Base-by-base conservation (phyloP, 2,888 invertebrate species). In the Hypsopygia costalis region DNA sequence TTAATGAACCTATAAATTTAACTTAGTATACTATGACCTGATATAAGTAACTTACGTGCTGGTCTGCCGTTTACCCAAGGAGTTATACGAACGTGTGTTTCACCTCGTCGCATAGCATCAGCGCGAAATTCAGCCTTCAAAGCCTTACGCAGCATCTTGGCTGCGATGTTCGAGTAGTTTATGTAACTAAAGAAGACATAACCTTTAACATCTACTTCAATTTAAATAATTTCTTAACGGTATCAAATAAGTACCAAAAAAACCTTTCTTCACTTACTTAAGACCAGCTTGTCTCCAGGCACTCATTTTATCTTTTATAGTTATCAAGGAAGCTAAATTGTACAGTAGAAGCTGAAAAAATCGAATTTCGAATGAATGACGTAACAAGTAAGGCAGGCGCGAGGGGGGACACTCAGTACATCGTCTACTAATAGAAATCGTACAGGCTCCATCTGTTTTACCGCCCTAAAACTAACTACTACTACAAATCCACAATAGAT, bases 91-190 rank as follows among this genome's bases (percentile, higher is more conserved):
- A 98, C 92, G 58, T 92, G 90, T 37, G 93, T 92, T 39, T 91
- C 93, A 61, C 94, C 93, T 46, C 97, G 91, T 70, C 94, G 95
- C 11, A 89, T 57, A 22, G 97, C 96, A 16, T 95, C 97, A 11
- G 80, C 87, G 55, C 91, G 91, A 0, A 94, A 59, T 32, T 96
- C 95, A 1, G 92, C 77, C 77, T 97, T 98, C 56, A 98, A 77
- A 8, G 96, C 92, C 68, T 93, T 91, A 44, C 98, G 91, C 43
- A 98, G 85, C 39, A 95, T 88, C 66, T 91, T 92, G 11, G 98
- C 98, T 65, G 98, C 97, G 69, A 98, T 96, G 78, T 94, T 95
- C 44, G 98, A 98, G 85, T 95, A 98, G 89, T 97, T 96, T 81
- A 98, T 95, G 91, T 98, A 98, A 90, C 98, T 98, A 76, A 47